Evolutionary conservation across 1,140 invertebrate genomes (phyloP), one percentile per base, ranked within the genome.

Genomic region (Zaprionus taronus): DNA sequence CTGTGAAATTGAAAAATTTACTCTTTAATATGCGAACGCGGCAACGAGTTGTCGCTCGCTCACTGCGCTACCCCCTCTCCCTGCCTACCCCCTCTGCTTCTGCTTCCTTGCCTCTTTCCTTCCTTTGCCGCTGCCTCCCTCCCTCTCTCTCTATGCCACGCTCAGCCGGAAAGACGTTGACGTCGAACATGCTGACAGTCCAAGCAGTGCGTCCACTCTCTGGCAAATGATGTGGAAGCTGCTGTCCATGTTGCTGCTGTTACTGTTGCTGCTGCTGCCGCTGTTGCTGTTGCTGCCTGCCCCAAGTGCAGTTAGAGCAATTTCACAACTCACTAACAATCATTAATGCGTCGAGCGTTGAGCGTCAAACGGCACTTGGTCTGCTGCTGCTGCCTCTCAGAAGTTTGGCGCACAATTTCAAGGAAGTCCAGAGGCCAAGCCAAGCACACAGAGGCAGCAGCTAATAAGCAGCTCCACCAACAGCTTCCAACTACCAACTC

Each of bases 271-370:
- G 6, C n/a, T 17, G 74, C 31, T 64, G 61, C 26, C 22, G 63
- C 28, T 58, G 64, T 17, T 47, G 70, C 26, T 68, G 65, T 41
- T 76, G 58, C 44, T 60, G 62, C 53, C 63, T 67, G 73, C 84
- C 86, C 76, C 77, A 84, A 89, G 84, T 89, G 84, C 85, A 89
- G 84, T 89, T 89, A 90, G 79, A 90, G 85, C 85, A 89, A 89
- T 89, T 89, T 89, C 85, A 89, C 85, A 89, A 90, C 85, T 90
- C 86, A 90, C 85, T 89, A 89, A 90, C 85, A 89, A 82, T 89
- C 85, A 89, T 89, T 89, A 89, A 89, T 90, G 85, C 85, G 86
- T 90, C 85, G 85, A 67, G 41, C 41, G 41, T 47, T 17, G 41
- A 47, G 41, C 73, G 82, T 77, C 82, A 84, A 76, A 76, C 73